phyloP scores from a whole-genome alignment of 2,888 invertebrate genomes.

The Agonopterix heracliana region DNA sequence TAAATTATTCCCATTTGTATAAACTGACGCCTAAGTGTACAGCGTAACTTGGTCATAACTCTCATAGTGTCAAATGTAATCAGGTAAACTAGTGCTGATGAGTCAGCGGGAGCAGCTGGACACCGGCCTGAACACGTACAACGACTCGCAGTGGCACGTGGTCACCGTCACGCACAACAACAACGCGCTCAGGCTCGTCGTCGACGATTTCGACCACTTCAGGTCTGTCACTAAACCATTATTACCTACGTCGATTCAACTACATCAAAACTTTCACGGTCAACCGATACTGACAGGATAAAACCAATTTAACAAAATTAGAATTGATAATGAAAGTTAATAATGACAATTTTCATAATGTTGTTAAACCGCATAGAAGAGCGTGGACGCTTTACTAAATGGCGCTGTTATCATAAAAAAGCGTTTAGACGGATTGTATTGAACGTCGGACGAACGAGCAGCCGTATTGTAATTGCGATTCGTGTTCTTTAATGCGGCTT shows the following conservation, averaged over 20 bases:
- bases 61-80: not conserved
- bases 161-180: slow-evolving; percentile 88
- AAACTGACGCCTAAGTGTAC: not conserved
- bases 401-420: too few species aligned
- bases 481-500: too few species aligned
- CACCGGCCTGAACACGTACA: slow-evolving; percentile 79
- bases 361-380: too few species aligned
- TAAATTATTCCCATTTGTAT: too few species aligned
- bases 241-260: not conserved
- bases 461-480: too few species aligned
- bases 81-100: slow-evolving; percentile 77
- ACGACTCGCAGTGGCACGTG: slow-evolving; percentile 96
- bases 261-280: not conserved
- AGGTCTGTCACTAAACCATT: slow-evolving; percentile 45
- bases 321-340: too few species aligned
- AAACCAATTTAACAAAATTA: too few species aligned
- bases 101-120: slow-evolving; percentile 81
- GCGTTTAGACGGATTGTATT: too few species aligned
- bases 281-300: not conserved
- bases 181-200: slow-evolving; percentile 81
- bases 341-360: too few species aligned
- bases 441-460: too few species aligned
- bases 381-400: too few species aligned
- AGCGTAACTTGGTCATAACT: not conserved
- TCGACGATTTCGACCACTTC: slow-evolving; percentile 89